Percentiles rank a stretch among this genome's conserved stretches.
These are phyloP conservation scores for Coilia nasus DNA, from an alignment of 2,797 vertebrate genomes.

Conservation along the genomic window DNA sequence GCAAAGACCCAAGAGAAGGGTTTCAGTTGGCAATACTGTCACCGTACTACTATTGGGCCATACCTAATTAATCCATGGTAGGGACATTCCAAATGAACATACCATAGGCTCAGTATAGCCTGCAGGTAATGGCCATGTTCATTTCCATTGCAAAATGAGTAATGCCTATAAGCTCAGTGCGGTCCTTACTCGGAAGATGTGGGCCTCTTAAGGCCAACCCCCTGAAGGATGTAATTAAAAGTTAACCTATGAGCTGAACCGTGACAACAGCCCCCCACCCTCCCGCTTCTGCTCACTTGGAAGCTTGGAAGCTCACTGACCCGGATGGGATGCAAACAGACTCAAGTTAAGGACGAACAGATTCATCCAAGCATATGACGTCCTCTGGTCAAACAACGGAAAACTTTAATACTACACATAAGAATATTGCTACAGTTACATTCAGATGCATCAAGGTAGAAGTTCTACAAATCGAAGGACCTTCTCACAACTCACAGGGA, in stretches of 20 bases:
- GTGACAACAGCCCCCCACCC: neutral
- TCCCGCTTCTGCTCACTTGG: too few relatives aligned
- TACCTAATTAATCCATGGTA: too few relatives aligned
- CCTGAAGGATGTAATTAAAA: conserved; percentile 24
- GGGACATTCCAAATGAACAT: too few relatives aligned
- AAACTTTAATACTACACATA: neutral
- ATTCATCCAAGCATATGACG: neutral
- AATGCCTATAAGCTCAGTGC: too few relatives aligned
- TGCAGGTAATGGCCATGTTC: neutral
- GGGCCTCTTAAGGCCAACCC: neutral
- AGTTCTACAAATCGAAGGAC: too few relatives aligned
- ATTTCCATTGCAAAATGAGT: neutral
- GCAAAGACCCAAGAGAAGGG: too few relatives aligned
- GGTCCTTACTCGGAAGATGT: neutral
- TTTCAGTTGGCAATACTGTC: neutral
- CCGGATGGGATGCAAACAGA: neutral
- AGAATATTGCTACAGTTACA: too few relatives aligned
- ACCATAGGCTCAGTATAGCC: too few relatives aligned
- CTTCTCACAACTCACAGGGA: too few relatives aligned
- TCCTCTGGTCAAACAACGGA: neutral
- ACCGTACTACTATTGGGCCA: neutral
- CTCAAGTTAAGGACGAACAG: neutral
- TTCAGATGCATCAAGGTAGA: too few relatives aligned
- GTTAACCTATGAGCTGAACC: conserved; percentile 1
- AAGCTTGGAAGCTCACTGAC: conserved; percentile 7